These are phyloP conservation scores for Brachystomella parvula DNA, from an alignment of 1,140 invertebrate genomes.

Conservation along the genomic window DNA sequence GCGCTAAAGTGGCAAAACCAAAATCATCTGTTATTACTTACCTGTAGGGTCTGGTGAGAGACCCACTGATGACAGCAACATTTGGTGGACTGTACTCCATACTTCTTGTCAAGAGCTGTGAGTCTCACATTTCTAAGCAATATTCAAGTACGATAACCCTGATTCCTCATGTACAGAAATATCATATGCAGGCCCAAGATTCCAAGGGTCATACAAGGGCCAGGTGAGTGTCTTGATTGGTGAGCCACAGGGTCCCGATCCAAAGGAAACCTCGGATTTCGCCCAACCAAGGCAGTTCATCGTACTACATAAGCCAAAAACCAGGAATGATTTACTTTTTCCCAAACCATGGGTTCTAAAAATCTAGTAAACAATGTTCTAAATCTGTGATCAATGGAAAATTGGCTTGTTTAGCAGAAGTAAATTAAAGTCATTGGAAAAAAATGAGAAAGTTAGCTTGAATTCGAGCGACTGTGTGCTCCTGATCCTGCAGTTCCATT, in stretches of 20 bases:
- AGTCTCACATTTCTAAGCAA: conserved; percentile 36
- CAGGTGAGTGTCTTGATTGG: conserved; percentile 16
- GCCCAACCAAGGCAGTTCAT: conserved; percentile 10
- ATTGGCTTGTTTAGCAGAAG: too few relatives aligned
- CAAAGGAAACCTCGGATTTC: conserved; percentile 12
- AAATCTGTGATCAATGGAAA: neutral
- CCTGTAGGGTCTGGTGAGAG: too few relatives aligned
- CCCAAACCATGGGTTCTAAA: too few relatives aligned
- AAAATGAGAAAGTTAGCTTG: too few relatives aligned
- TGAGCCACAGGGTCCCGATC: conserved; percentile 10
- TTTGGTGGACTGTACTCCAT: conserved; percentile 77
- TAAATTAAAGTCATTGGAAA: neutral
- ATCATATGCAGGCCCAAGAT: conserved; percentile 57
- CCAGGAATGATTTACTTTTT: too few relatives aligned
- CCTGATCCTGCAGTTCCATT: too few relatives aligned
- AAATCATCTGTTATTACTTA: too few relatives aligned
- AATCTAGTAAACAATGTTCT: too few relatives aligned
- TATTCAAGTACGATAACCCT: conserved; percentile 17
- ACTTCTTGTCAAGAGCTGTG: conserved; percentile 50
- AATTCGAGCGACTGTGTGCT: too few relatives aligned
- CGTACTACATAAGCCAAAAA: neutral
- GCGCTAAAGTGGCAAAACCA: too few relatives aligned
- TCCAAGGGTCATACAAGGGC: conserved; percentile 50
- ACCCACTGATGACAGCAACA: conserved; percentile 59
- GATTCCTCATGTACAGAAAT: conserved; percentile 46